phyloP scores from a whole-genome alignment of 2,113 vertebrate genomes.

The Chloebia gouldiae region DNA sequence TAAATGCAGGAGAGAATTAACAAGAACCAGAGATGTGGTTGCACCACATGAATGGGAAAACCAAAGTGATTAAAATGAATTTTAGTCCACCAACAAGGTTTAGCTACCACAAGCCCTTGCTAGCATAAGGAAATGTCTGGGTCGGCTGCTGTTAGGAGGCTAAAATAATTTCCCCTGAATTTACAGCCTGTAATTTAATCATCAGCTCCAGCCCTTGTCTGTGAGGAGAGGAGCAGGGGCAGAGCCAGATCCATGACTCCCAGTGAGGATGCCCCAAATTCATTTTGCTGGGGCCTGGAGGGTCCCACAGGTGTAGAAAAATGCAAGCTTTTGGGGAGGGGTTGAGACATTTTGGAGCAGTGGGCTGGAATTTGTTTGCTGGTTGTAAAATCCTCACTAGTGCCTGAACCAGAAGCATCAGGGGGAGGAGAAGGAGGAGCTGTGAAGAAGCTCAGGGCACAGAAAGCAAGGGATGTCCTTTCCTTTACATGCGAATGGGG shows the following conservation, averaged over 20 bases:
- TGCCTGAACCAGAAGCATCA: background rate
- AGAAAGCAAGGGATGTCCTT: background rate
- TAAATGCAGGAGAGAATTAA: background rate
- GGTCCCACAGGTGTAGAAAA: background rate
- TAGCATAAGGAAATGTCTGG: background rate
- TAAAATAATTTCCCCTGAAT: conserved; percentile 61
- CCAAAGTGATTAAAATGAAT: background rate
- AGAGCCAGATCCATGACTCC: background rate
- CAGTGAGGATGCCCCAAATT: background rate
- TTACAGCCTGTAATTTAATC: conserved; percentile 60
- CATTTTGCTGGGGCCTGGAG: fast-evolving
- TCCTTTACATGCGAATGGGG: background rate
- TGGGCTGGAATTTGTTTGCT: background rate
- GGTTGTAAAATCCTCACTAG: background rate
- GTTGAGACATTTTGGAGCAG: background rate
- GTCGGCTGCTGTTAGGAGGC: conserved; percentile 25
- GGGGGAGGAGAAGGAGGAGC: conserved; percentile 22
- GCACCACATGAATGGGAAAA: background rate
- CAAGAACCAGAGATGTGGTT: background rate
- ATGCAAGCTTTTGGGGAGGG: background rate
- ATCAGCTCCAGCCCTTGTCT: conserved; percentile 31
- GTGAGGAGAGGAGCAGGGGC: background rate
- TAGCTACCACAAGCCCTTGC: background rate
- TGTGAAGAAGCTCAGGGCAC: background rate
- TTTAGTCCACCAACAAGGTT: background rate